Evolutionary conservation across 2,113 vertebrate genomes (phyloP).

Genomic region (Zootoca vivipara): DNA sequence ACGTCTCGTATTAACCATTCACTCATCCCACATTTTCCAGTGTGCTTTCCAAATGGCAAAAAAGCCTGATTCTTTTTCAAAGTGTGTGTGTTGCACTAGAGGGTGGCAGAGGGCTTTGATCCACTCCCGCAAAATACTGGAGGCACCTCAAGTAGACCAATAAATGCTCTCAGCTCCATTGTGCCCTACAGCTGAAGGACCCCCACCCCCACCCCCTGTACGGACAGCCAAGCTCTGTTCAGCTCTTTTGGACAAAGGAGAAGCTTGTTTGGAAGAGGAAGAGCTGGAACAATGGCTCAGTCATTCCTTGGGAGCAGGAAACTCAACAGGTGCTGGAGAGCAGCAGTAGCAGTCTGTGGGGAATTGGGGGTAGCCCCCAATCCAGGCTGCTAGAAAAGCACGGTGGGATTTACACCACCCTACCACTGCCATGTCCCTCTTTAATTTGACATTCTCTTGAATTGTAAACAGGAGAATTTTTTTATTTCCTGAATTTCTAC

Average conservation of each 20-base stretch:
- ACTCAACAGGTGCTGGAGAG: background rate
- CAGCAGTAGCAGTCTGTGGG: too few species aligned
- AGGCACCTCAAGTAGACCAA: too few species aligned
- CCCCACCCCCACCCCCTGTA: accelerated
- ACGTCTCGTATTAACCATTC: too few species aligned
- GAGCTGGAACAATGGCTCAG: accelerated
- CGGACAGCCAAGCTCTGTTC: accelerated
- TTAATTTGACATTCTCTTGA: background rate
- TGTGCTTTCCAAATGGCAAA: too few species aligned
- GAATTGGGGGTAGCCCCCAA: accelerated
- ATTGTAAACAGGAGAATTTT: too few species aligned
- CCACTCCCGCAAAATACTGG: too few species aligned
- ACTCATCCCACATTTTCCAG: too few species aligned
- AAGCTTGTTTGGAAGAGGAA: accelerated
- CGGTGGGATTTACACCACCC: accelerated
- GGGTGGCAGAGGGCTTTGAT: too few species aligned
- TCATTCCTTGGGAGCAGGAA: background rate
- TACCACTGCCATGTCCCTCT: background rate
- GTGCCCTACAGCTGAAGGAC: too few species aligned
- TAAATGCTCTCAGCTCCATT: background rate
- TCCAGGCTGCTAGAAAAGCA: background rate
- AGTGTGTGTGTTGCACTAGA: too few species aligned
- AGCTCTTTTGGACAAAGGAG: accelerated
- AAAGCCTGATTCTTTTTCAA: too few species aligned
- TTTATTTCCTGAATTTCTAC: too few species aligned